phyloP scores from a whole-genome alignment of 2,888 invertebrate species.

The Luffia ferchaultella region DNA sequence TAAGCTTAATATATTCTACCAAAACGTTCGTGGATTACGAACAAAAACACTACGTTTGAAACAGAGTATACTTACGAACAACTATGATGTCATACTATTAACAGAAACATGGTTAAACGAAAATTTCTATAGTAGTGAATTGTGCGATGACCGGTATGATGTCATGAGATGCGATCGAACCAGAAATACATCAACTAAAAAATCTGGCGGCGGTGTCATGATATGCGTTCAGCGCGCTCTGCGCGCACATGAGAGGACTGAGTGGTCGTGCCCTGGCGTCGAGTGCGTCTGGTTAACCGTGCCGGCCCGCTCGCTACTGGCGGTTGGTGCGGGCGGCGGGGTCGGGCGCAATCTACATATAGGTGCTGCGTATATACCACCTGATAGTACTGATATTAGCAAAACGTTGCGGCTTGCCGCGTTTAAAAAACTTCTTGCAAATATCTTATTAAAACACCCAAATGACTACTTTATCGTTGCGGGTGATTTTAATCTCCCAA shows the following conservation, averaged over 20 bases:
- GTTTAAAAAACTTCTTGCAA: too few species aligned
- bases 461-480: neutral
- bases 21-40: slow-evolving; percentile 1
- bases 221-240: neutral
- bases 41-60: neutral
- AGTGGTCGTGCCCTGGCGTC: neutral
- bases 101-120: slow-evolving; percentile 2
- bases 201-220: neutral
- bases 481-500: neutral
- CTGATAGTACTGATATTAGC: too few species aligned
- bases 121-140: neutral
- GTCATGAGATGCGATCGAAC: neutral
- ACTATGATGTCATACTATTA: neutral
- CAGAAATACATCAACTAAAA: neutral
- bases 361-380: neutral
- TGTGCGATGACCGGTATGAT: neutral
- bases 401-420: too few species aligned
- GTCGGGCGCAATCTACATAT: neutral
- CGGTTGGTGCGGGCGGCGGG: too few species aligned
- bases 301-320: neutral
- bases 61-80: neutral
- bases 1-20: too few species aligned
- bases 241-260: neutral
- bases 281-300: neutral
- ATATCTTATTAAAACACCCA: too few species aligned